Evolutionary conservation across 2,888 invertebrate genomes (phyloP).

Genomic region (Camponotus fellah): DNA sequence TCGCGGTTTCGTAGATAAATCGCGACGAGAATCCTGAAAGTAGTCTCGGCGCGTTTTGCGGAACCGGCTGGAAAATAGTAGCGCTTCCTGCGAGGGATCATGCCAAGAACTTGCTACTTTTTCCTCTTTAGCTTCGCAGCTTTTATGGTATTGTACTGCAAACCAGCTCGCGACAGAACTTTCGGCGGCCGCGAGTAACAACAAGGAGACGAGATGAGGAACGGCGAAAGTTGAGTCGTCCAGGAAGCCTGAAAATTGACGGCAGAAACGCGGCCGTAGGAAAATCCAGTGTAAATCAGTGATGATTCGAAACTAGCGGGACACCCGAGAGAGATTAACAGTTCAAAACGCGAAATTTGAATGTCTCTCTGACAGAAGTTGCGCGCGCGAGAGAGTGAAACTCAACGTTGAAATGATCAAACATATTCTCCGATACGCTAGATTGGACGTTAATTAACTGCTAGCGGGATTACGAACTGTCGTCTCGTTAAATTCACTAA

Average conservation of each 20-base stretch:
- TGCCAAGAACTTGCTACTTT: conserved; percentile 59
- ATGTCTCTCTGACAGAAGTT: not conserved
- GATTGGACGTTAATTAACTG: conserved; percentile 68
- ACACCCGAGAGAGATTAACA: not conserved
- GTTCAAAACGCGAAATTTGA: not conserved
- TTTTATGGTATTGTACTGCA: conserved; percentile 59
- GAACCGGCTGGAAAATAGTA: conserved; percentile 47
- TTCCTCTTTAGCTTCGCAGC: conserved; percentile 38
- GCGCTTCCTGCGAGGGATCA: conserved; percentile 30
- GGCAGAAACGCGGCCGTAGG: conserved; percentile 52
- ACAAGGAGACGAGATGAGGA: conserved; percentile 80
- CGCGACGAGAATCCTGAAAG: not conserved
- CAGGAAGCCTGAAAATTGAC: conserved; percentile 81
- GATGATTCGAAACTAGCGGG: not conserved
- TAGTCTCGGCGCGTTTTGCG: conserved; percentile 47
- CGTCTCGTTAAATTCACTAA: conserved; percentile 61
- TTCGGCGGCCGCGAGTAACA: conserved; percentile 75
- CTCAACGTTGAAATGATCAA: conserved; percentile 24
- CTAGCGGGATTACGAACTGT: conserved; percentile 58
- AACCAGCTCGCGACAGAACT: conserved; percentile 66
- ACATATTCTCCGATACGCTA: conserved; percentile 1
- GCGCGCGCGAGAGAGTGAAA: not conserved
- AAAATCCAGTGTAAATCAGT: conserved; percentile 14
- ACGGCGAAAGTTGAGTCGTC: conserved; percentile 79
- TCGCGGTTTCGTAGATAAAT: conserved; percentile 6